Evolutionary conservation across 2,797 vertebrate genomes (phyloP).

Genomic region (Argyrosomus regius): DNA sequence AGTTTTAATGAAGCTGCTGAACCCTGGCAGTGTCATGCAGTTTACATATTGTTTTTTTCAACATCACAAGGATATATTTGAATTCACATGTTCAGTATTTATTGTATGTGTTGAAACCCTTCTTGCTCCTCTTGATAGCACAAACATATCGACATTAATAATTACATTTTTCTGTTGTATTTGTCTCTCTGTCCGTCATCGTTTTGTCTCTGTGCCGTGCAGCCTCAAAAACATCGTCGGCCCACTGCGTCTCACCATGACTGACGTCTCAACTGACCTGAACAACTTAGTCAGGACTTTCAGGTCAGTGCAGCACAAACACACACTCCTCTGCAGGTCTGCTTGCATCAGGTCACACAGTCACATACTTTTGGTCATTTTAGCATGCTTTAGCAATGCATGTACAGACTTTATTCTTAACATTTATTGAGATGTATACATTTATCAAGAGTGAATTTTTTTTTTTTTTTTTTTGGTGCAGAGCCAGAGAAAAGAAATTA

Average conservation of each 20-base stretch:
- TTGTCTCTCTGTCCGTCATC: not conserved
- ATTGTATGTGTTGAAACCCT: not conserved
- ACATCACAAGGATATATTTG: not conserved
- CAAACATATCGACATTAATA: not conserved
- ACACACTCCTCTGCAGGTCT: conserved; percentile 10
- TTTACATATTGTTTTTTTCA: not conserved
- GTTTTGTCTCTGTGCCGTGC: conserved; percentile 12
- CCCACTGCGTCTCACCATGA: conserved; percentile 80
- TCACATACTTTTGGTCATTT: not conserved
- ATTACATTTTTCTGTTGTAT: not conserved
- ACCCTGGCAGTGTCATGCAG: not conserved
- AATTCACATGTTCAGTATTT: not conserved
- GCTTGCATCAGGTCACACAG: not conserved
- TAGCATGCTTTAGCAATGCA: not conserved
- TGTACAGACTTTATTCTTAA: no score
- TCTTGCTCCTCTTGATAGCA: not conserved
- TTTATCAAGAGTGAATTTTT: not conserved
- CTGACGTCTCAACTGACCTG: conserved; percentile 79
- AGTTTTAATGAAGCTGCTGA: not conserved
- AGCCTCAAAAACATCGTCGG: conserved; percentile 79
- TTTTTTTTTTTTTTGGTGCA: not conserved
- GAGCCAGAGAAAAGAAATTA: not conserved
- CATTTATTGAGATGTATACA: not conserved
- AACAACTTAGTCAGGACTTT: conserved; percentile 85
- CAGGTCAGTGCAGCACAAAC: conserved; percentile 75